Base-by-base conservation (phyloP, 2,888 invertebrate species). In the Priocnemis perturbator region DNA sequence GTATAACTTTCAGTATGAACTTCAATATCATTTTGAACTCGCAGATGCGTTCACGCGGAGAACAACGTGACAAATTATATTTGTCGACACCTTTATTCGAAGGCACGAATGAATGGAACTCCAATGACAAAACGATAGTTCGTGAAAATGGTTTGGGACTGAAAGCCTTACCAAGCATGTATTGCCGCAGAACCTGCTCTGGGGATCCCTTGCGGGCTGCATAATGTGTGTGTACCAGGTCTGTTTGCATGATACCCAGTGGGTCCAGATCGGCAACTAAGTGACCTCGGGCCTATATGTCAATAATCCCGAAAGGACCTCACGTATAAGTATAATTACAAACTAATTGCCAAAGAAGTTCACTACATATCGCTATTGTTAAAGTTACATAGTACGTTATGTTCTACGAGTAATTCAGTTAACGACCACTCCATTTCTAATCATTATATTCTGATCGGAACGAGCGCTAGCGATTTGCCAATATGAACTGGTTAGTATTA, bases 181-280 rank as follows among this genome's bases (percentile, higher is more conserved):
- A 91, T 85, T 93, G 92, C 76, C 93, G 91, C 83, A 92, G 92
- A 86, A 93, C 92, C 86, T 92, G 90, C 85, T 92, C 91, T 79
- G 92, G 91, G 69, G 90, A 89, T 78, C 91, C 92, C 83, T 90
- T 91, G 83, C 91, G 90, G 83, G 92, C 90, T 79, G 88, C 88
- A 83, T 89, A 90, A 86, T 89, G 89, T 83, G 89, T 88, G 85
- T 90, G 90, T 86, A 91, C 91, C 90, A 92, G 91, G 89, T 92
- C 92, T 87, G 93, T 92, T 91, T 93, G 93, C 90, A 92, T 94
- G 91, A 98, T 97, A 91, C 95, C 96, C 89, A 98, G 93, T 82
- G 98, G 98, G 92, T 98, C 98, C 92, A 98, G 91, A 89, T 95
- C 95, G 82, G 97, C 96, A 86, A 96, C 95, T 91, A 97, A 94